These are phyloP conservation scores for Eupelmus urozonus DNA, from an alignment of 2,888 invertebrate genomes.

Conservation along the genomic window DNA sequence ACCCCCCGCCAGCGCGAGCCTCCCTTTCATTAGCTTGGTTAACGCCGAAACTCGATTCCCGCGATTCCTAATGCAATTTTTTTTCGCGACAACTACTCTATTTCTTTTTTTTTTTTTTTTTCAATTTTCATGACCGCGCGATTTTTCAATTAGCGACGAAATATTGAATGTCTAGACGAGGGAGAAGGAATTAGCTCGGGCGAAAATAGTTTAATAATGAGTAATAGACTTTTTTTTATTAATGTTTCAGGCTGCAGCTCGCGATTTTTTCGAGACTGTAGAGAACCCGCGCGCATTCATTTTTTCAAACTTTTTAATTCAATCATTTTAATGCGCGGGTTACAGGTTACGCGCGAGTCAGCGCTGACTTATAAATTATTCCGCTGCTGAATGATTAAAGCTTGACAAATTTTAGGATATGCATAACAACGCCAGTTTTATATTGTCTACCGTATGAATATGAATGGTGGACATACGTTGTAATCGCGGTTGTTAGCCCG, in stretches of 20 bases:
- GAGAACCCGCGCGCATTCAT: neutral
- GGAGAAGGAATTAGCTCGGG: neutral
- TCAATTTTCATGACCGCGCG: neutral
- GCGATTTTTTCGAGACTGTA: too few relatives aligned
- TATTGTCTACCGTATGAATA: neutral
- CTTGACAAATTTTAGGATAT: slow-evolving; percentile 13
- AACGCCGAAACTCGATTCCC: too few relatives aligned
- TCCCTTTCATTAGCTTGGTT: too few relatives aligned
- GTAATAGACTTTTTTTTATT: neutral
- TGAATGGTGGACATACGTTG: slow-evolving; percentile 2
- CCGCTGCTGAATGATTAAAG: neutral
- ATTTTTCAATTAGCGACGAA: neutral
- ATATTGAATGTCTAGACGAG: slow-evolving; percentile 10
- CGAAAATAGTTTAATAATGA: slow-evolving; percentile 14
- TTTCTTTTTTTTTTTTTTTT: neutral
- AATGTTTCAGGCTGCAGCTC: too few relatives aligned
- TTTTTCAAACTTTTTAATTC: slow-evolving; percentile 4
- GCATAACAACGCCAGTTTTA: slow-evolving; percentile 3
- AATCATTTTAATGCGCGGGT: neutral
- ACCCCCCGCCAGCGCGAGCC: neutral
- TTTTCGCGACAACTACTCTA: neutral
- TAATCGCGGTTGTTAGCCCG: neutral
- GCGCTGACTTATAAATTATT: slow-evolving; percentile 3
- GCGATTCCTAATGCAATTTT: too few relatives aligned
- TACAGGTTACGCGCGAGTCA: slow-evolving; percentile 1